These are phyloP conservation scores for Semnornis frantzii DNA, from an alignment of 2,113 vertebrate species.

Conservation along the genomic window DNA sequence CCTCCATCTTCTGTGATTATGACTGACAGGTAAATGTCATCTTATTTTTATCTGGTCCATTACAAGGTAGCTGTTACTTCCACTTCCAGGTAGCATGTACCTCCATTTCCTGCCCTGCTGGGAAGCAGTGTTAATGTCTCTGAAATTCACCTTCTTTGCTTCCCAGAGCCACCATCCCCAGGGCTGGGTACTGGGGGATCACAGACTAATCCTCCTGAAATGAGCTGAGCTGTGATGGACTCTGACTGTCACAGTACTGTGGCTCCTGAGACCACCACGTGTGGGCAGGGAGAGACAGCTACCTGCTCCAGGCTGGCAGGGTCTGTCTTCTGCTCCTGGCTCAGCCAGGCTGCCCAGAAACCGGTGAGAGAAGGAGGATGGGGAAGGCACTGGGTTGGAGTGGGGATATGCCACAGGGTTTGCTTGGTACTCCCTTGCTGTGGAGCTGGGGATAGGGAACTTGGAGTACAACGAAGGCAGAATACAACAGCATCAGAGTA, in stretches of 20 bases:
- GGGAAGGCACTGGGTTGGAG: not conserved
- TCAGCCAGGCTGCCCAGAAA: not conserved
- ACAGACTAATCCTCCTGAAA: constrained; percentile 8
- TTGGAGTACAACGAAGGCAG: not conserved
- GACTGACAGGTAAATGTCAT: constrained; percentile 49
- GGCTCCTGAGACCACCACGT: not conserved
- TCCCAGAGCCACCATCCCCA: not conserved
- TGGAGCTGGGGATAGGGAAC: not conserved
- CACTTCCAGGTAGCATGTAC: not conserved
- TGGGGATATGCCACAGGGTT: accelerated
- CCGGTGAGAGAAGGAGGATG: not conserved
- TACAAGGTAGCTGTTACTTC: not conserved
- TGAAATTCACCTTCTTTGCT: constrained; percentile 41
- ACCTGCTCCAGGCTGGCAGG: not conserved
- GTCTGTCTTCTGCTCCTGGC: not conserved
- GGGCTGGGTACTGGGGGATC: not conserved
- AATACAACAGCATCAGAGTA: not conserved
- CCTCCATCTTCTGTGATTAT: not conserved
- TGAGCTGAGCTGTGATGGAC: not conserved
- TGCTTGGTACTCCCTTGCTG: not conserved
- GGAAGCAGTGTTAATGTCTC: constrained; percentile 44
- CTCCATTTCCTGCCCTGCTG: constrained; percentile 32
- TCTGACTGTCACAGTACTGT: accelerated
- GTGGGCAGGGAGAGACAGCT: not conserved
- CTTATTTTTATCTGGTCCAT: constrained; percentile 42